These are phyloP conservation scores for Listronotus bonariensis DNA, from an alignment of 1,140 invertebrate species.

Conservation along the genomic window DNA sequence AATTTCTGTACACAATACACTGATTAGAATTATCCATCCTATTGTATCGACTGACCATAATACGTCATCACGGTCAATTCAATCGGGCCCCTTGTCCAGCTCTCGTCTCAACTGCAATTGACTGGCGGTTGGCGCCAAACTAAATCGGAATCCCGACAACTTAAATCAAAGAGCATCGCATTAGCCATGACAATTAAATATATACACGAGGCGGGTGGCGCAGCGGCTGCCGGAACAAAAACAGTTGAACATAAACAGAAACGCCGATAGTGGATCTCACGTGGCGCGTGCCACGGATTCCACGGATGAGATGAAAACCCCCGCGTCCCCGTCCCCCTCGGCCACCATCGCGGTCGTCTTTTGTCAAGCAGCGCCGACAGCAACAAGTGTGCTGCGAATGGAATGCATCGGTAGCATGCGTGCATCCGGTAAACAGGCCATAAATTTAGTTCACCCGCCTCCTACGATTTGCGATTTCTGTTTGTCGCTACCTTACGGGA, in stretches of 20 bases:
- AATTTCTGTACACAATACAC: no score
- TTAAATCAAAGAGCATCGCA: no score
- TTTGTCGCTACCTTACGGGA: no score
- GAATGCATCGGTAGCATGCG: constrained; percentile 23
- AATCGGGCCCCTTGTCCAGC: no score
- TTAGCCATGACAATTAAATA: no score
- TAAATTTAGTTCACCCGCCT: constrained; percentile 15
- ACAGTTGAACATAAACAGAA: constrained; percentile 27
- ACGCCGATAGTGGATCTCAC: constrained; percentile 16
- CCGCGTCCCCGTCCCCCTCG: background rate
- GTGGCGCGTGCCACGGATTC: constrained; percentile 24
- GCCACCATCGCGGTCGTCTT: constrained; percentile 13
- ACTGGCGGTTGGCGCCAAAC: no score
- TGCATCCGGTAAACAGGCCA: constrained; percentile 22
- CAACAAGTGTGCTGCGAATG: constrained; percentile 25
- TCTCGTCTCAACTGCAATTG: no score
- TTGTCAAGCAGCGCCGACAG: constrained; percentile 24
- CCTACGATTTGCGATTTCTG: constrained; percentile 7
- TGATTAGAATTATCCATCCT: no score
- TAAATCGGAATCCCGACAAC: no score
- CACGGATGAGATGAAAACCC: background rate
- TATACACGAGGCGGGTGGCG: no score
- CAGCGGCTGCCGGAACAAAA: constrained; percentile 7
- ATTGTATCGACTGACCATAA: no score
- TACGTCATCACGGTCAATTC: no score